Evolutionary conservation across 2,888 invertebrate genomes (phyloP).

Genomic region (Cantharis nigra): DNA sequence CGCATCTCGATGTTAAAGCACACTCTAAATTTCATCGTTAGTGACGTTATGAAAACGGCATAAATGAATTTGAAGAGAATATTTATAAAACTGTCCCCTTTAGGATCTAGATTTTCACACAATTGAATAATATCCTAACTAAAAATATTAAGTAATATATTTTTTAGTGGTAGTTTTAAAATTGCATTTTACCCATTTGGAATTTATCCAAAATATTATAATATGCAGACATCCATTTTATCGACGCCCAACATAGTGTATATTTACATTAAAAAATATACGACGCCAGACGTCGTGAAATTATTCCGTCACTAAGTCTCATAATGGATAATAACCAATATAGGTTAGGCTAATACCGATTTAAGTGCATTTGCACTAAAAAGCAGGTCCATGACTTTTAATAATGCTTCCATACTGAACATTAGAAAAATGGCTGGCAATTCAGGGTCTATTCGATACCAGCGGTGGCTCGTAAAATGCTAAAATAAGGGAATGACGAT

Average conservation of each 20-base stretch:
- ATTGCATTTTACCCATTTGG: constrained; percentile 10
- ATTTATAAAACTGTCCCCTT: background rate
- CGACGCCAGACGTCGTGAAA: background rate
- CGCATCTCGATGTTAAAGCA: background rate
- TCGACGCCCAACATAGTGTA: background rate
- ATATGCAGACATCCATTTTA: constrained; percentile 7
- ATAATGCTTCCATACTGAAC: background rate
- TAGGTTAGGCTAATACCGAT: background rate
- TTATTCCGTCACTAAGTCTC: background rate
- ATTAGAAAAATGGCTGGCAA: background rate
- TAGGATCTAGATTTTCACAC: background rate
- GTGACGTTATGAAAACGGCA: background rate
- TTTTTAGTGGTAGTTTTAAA: background rate
- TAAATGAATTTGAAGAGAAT: background rate
- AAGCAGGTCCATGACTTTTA: background rate
- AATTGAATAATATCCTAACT: background rate
- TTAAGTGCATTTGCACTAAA: background rate
- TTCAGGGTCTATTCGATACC: background rate
- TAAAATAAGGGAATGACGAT: no score
- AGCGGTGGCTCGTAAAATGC: no score
- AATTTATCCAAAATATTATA: constrained; percentile 4
- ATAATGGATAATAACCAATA: background rate
- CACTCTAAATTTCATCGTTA: background rate
- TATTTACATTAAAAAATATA: background rate
- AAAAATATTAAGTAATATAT: background rate